Base-by-base conservation (phyloP, 2,113 vertebrate species). In the Ornithorhynchus anatinus region DNA sequence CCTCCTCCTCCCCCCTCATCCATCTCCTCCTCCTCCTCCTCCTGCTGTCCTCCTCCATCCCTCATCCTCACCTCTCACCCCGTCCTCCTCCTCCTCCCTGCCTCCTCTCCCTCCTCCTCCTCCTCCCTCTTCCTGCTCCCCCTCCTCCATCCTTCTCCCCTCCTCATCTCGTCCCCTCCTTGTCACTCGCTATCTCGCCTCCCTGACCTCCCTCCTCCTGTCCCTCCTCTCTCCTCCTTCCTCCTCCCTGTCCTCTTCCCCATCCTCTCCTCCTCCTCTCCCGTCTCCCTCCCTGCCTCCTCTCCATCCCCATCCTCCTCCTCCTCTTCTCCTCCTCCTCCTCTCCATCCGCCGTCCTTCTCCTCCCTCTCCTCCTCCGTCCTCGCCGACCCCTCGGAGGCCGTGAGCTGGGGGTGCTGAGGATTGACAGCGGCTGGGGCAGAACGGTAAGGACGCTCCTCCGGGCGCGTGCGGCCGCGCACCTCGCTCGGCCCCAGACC, bases 281-380 rank as follows among this genome's bases (percentile, higher is more conserved):
- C 22, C 8, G 4, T 3, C 2, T 17, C 16, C 15, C 6, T 33
- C 36, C 27, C 29, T 44, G 20, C 20, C 17, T 2, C 33, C 38
- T 52, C 37, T 22, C 42, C 35, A 33, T 16, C 15, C 4, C 19
- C 19, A 17, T 17, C 20, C 2, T 5, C 3, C 2, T 4, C 3
- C 16, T 54, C 6, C 61, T 13, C 14, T 79, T 71, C 81, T 37
- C 76, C 70, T 85, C 67, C 72, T 70, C 43, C 2, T 6, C 22
- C 25, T 47, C 12, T 23, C 44, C 25, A 23, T 23, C 11, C 13
- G 12, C 10, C 22, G 25, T 47, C 22, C 5, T 8, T 47, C 25
- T 14, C 22, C 22, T 47, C 22, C 13, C 22, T 25, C n/a, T 25
- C 22, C 11, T 13, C 15, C n/a, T 47, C 10, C n/a, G n/a, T n/a